Percentiles rank a stretch among this genome's conserved stretches.
Conservation (phyloP, 1,140 invertebrate species). For the Zaprionus taronus region DNA sequence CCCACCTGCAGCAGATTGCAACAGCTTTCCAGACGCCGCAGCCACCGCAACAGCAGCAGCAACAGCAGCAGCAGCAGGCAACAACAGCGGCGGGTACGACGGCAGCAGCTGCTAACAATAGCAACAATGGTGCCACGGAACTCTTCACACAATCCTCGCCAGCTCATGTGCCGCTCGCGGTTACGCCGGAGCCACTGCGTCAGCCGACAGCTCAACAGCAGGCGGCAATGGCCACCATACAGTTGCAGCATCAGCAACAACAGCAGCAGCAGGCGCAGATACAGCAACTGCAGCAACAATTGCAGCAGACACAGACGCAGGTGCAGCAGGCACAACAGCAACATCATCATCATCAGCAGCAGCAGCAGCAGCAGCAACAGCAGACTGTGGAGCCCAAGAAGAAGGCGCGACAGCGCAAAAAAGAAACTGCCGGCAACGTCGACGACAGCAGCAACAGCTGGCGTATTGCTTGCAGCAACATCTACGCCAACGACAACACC, state of each 20-base stretch:
- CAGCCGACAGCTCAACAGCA: constrained; percentile 71
- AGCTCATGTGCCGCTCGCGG: constrained; percentile 67
- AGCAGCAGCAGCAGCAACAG: constrained; percentile 19
- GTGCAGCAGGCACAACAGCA: constrained; percentile 70
- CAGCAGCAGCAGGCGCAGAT: constrained; percentile 73
- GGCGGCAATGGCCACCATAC: constrained; percentile 68
- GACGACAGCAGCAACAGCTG: constrained; percentile 7
- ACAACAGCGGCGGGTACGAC: neutral
- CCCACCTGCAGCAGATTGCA: constrained; percentile 80
- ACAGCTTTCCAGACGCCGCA: constrained; percentile 80
- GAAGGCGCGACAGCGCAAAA: constrained; percentile 71
- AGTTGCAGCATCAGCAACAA: constrained; percentile 74
- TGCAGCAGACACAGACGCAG: constrained; percentile 70
- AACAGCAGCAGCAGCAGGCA: constrained; percentile 28
- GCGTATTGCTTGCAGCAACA: neutral
- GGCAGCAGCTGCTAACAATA: neutral
- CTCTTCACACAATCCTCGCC: constrained; percentile 73
- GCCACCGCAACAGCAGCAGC: constrained; percentile 46
- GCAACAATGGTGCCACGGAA: constrained; percentile 39
- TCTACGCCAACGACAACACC: neutral
- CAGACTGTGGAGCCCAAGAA: constrained; percentile 64
- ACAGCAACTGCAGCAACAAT: constrained; percentile 69
- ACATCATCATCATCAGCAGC: constrained; percentile 39
- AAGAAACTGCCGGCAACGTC: constrained; percentile 55
- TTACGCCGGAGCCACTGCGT: constrained; percentile 75